Base-by-base conservation (phyloP, 2,888 invertebrate genomes). In the Epinotia ramella region DNA sequence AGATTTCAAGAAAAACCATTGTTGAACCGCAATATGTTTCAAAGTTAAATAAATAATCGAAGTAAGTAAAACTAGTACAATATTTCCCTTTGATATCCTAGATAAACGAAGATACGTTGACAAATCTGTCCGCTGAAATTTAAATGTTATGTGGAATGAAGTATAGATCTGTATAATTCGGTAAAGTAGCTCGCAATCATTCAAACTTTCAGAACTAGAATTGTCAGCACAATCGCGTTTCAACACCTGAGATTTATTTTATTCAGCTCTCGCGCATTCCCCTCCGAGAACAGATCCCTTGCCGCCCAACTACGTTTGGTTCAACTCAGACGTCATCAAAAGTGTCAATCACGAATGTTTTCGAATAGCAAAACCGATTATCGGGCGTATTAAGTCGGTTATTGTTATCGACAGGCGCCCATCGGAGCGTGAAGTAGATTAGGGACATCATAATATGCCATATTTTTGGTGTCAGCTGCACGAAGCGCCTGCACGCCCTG, bases 311-410 rank as follows among this genome's bases (percentile, higher is more conserved):
- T 86, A 88, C 84, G 85, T 86, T 86, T 81, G 86, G 86, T 86
- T 88, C 86, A 84, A 83, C 87, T 88, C 88, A 88, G 87, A 89
- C 89, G 88, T 91, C 90, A 91, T 90, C 89, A 84, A 89, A 93
- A 90, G 91, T 93, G 94, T 94, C 94, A 94, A 94, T 94, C 94
- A 94, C 89, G 84, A 88, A 92, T 90, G 91, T 92, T 92, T 91
- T 89, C 89, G 89, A 93, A 94, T 92, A 92, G 92, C 89, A 90
- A 92, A 94, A 92, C 91, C 94, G 93, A 94, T 94, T 94, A 94
- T 93, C 92, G 91, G 88, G 89, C 87, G 88, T 92, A 94, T 94
- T 94, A 93, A 93, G 93, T 92, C 91, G 86, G 91, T 93, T 93
- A 94, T 94, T 94, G 92, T 94, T 92, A 93, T 91, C 92, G 93